Evolutionary conservation across 2,888 invertebrate species (phyloP).

Genomic region (Drosophila pseudotalamancana): DNA sequence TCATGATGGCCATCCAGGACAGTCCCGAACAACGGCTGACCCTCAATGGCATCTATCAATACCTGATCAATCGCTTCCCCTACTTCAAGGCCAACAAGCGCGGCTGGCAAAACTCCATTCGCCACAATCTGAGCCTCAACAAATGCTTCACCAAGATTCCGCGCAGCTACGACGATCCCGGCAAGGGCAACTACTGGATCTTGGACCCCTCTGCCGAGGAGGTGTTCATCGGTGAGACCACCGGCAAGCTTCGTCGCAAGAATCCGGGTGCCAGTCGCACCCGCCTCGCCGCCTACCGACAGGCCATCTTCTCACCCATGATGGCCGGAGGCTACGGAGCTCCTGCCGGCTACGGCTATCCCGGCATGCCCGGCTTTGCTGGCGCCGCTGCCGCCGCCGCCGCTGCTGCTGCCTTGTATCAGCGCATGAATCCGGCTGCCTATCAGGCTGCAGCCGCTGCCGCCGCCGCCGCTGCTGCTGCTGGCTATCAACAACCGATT

Average conservation of each 20-base stretch:
- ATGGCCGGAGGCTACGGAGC: conserved; percentile 72
- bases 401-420: conserved; percentile 82
- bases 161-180: conserved; percentile 98
- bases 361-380: conserved; percentile 65
- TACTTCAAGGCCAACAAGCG: conserved; percentile 98
- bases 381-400: conserved; percentile 74
- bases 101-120: conserved; percentile 99
- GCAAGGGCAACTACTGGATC: conserved; percentile 99
- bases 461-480: conserved; percentile 53
- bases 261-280: conserved; percentile 96
- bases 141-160: conserved; percentile 99
- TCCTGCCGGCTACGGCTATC: conserved; percentile 64
- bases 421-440: conserved; percentile 80
- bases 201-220: conserved; percentile 98
- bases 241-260: conserved; percentile 96
- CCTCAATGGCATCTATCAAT: conserved; percentile 98
- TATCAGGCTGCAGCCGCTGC: conserved; percentile 62
- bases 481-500: conserved; percentile 65
- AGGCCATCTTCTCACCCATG: conserved; percentile 84
- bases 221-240: conserved; percentile 98
- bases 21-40: conserved; percentile 97
- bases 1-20: conserved; percentile 99
- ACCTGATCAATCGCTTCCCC: conserved; percentile 98
- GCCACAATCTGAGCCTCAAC: conserved; percentile 98
- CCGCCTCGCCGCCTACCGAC: conserved; percentile 94